Evolutionary conservation across 2,888 invertebrate species (phyloP).

Genomic region (Pheosia tremula): DNA sequence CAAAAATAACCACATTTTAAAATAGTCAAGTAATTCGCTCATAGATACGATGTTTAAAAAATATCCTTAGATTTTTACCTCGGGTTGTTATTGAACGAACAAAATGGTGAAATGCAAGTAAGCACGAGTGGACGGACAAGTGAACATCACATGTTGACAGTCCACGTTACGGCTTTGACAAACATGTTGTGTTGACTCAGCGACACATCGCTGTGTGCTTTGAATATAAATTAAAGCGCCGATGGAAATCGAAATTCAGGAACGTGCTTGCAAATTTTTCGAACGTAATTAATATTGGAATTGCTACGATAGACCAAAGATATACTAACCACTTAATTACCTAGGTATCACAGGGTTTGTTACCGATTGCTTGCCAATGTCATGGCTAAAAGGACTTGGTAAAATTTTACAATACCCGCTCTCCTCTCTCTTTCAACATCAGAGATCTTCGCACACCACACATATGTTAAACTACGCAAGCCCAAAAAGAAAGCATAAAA

Average conservation of each 20-base stretch:
- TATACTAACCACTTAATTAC: not conserved
- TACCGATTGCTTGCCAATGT: no score
- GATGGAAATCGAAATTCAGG: slow-evolving; percentile 63
- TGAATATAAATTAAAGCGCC: slow-evolving; percentile 74
- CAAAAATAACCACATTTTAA: no score
- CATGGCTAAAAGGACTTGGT: no score
- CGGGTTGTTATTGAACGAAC: not conserved
- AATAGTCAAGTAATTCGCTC: no score
- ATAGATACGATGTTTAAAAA: no score
- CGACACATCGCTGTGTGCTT: slow-evolving; percentile 72
- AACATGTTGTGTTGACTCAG: slow-evolving; percentile 73
- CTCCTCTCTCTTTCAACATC: no score
- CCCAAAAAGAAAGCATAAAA: not conserved
- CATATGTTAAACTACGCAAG: not conserved
- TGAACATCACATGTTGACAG: slow-evolving; percentile 59
- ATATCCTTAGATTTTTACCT: no score
- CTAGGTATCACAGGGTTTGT: no score
- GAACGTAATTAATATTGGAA: slow-evolving; percentile 43
- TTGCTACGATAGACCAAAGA: not conserved
- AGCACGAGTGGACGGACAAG: slow-evolving; percentile 38
- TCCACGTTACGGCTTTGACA: slow-evolving; percentile 57
- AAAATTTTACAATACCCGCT: no score
- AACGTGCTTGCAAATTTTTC: slow-evolving; percentile 57
- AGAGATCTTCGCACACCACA: no score
- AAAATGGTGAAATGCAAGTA: slow-evolving; percentile 10